Percentiles rank a stretch among this genome's conserved stretches.
Conservation (phyloP, 2,888 invertebrate species). For the Neoitamus cyanurus region DNA sequence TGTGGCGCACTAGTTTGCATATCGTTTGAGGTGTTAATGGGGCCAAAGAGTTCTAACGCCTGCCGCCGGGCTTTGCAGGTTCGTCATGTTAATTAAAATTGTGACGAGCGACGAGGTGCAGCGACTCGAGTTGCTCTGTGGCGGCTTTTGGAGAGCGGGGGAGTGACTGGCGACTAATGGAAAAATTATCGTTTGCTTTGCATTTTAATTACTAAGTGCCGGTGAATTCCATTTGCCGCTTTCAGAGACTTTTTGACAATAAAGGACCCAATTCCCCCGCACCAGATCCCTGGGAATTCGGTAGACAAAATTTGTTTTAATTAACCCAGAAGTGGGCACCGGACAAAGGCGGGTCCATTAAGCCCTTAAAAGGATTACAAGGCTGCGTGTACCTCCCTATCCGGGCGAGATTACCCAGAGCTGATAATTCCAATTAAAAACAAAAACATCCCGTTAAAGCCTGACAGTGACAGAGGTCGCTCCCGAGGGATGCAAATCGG, state of each 20-base stretch:
- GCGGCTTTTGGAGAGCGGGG: background rate
- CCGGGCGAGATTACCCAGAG: background rate
- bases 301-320: background rate
- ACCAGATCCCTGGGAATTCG: background rate
- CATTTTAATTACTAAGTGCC: conserved; percentile 8
- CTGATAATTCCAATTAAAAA: conserved; percentile 44
- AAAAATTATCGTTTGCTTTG: background rate
- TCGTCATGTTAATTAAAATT: conserved; percentile 17
- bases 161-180: background rate
- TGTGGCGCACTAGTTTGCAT: conserved; percentile 2
- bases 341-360: background rate
- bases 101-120: background rate
- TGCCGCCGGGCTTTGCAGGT: background rate
- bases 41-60: background rate
- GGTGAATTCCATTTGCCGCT: background rate
- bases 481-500: conserved; percentile 26
- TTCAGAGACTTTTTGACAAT: background rate
- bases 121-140: background rate
- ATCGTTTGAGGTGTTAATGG: conserved; percentile 34
- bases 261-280: background rate
- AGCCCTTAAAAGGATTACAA: background rate
- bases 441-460: conserved; percentile 26
- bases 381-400: background rate
- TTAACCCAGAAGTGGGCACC: background rate
- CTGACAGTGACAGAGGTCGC: conserved; percentile 20